A percentile compares a stretch with the other conserved stretches of the same genome.
These are phyloP conservation scores for Psilopogon haemacephalus DNA, from an alignment of 2,113 vertebrate species.

Conservation along the genomic window DNA sequence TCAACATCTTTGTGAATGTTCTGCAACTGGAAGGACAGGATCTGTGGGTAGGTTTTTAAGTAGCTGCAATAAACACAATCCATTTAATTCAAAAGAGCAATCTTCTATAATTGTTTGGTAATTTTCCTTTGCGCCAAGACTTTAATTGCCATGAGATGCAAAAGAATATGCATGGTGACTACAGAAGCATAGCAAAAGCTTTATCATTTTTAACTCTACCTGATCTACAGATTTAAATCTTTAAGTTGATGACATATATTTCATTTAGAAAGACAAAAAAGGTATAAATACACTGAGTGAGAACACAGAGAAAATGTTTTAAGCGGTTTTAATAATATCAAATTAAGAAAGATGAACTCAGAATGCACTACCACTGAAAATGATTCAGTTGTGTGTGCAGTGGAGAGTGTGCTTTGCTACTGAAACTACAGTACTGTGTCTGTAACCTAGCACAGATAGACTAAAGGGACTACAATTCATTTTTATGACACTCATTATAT, in stretches of 20 bases:
- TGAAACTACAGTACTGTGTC: rapidly evolving
- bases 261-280: not conserved
- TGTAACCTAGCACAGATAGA: not conserved
- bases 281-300: not conserved
- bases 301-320: not conserved
- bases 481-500: not conserved
- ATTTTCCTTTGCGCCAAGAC: not conserved
- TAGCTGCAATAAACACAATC: not conserved
- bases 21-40: not conserved
- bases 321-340: not conserved
- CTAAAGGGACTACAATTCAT: not conserved
- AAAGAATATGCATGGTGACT: not conserved
- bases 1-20: not conserved
- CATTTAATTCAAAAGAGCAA: not conserved
- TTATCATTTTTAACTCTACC: not conserved
- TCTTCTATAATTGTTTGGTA: not conserved
- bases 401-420: not conserved
- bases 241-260: not conserved
- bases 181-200: not conserved
- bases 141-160: not conserved
- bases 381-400: not conserved
- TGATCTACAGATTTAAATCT: not conserved
- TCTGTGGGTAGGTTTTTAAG: not conserved
- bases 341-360: not conserved
- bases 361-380: not conserved